phyloP scores from a whole-genome alignment of 1,140 invertebrate genomes.

The Solenopsis fugax region DNA sequence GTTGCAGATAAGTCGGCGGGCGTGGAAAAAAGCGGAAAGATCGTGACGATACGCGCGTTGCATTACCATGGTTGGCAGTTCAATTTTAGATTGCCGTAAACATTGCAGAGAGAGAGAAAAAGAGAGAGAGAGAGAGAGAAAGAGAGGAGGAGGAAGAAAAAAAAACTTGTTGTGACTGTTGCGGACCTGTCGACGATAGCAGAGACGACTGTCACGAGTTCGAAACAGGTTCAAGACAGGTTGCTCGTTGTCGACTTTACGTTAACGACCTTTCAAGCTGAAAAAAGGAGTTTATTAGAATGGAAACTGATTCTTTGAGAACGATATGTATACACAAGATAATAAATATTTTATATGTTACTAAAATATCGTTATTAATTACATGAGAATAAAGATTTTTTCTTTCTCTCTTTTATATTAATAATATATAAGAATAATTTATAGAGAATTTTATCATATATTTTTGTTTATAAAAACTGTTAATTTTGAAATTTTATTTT shows the following conservation, averaged over 20 bases:
- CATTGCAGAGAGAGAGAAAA: not conserved
- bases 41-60: conserved; percentile 23
- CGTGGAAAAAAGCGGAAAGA: conserved; percentile 35
- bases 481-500: not conserved
- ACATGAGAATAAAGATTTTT: not conserved
- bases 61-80: conserved; percentile 45
- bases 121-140: conserved; percentile 1
- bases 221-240: not conserved
- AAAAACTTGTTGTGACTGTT: not conserved
- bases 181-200: conserved; percentile 2
- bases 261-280: not conserved
- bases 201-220: conserved; percentile 8
- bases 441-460: not conserved
- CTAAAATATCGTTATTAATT: not conserved
- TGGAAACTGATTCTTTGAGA: conserved; percentile 26
- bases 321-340: not conserved
- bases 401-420: not conserved
- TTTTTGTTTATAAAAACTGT: not conserved
- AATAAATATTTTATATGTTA: not conserved
- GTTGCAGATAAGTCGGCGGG: conserved; percentile 39
- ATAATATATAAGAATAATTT: conserved; percentile 5
- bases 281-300: not conserved
- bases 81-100: conserved; percentile 50
- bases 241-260: not conserved
- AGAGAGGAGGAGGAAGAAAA: not conserved